Evolutionary conservation across 2,888 invertebrate genomes (phyloP).

Genomic region (Hyposoter didymator): DNA sequence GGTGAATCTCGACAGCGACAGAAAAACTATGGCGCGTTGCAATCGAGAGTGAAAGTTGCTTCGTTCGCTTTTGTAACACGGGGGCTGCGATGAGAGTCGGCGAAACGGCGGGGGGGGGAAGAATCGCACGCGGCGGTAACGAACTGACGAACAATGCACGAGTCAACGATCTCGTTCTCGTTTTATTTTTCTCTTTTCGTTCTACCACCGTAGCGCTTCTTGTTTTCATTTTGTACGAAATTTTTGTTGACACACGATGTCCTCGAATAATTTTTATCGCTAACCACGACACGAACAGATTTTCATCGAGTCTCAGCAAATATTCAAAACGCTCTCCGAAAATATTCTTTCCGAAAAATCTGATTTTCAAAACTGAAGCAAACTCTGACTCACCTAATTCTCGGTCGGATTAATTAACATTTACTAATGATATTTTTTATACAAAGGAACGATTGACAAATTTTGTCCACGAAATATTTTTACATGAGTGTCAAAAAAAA

Average conservation of each 20-base stretch:
- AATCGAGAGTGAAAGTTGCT: constrained; percentile 65
- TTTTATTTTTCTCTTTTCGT: background rate
- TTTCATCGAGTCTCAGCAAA: background rate
- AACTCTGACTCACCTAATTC: background rate
- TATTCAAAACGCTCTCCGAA: background rate
- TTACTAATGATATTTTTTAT: background rate
- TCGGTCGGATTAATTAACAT: background rate
- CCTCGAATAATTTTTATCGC: background rate
- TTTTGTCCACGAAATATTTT: background rate
- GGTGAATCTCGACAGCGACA: background rate
- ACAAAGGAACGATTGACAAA: background rate
- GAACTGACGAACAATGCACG: constrained; percentile 31
- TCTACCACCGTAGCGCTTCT: too few relatives aligned
- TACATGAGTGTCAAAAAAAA: background rate
- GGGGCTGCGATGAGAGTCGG: constrained; percentile 26
- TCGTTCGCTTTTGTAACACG: constrained; percentile 47
- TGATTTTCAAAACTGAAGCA: background rate
- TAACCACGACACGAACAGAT: background rate
- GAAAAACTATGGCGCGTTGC: constrained; percentile 33
- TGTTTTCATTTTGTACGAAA: background rate
- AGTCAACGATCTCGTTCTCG: constrained; percentile 39
- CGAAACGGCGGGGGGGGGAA: constrained; percentile 4
- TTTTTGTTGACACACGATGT: background rate
- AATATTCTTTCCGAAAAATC: background rate
- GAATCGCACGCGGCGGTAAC: constrained; percentile 26